Conservation (phyloP, 1,140 invertebrate genomes). For the Pogonognathellus flavescens region DNA sequence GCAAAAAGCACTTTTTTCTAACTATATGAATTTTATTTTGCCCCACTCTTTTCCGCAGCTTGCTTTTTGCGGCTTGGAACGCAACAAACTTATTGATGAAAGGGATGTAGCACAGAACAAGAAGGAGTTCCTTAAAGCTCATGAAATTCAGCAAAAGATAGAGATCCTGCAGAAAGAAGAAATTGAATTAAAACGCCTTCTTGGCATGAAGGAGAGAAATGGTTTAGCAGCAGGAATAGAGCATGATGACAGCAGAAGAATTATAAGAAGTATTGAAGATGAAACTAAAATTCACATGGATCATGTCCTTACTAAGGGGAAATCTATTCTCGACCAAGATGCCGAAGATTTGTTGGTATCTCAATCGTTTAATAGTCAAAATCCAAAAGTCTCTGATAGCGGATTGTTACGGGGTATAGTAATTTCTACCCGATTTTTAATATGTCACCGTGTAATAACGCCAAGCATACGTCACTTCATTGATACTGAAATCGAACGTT, state of each 20-base stretch:
- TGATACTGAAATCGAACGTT: conserved; percentile 16
- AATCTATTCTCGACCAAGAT: background rate
- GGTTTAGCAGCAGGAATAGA: too few species aligned
- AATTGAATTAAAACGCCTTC: background rate
- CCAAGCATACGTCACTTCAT: conserved; percentile 33
- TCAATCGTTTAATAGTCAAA: background rate
- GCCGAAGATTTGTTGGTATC: background rate
- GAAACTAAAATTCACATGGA: background rate
- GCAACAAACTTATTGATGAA: conserved; percentile 12
- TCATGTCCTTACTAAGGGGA: too few species aligned
- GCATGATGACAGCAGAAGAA: too few species aligned
- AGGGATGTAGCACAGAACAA: background rate
- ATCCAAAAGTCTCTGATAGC: background rate
- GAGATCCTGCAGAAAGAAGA: background rate
- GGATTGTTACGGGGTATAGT: conserved; percentile 32
- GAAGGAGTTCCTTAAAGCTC: conserved; percentile 1
- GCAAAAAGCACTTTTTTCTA: background rate
- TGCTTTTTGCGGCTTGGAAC: background rate
- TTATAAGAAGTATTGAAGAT: too few species aligned
- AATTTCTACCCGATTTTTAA: conserved; percentile 38
- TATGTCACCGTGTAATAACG: background rate
- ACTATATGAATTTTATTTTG: background rate
- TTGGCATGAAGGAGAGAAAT: background rate
- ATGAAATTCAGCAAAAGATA: background rate
- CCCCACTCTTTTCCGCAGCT: background rate